Evolutionary conservation across 2,113 vertebrate species (phyloP), one percentile per base, ranked within the genome.

Genomic region (Corynorhinus townsendii): DNA sequence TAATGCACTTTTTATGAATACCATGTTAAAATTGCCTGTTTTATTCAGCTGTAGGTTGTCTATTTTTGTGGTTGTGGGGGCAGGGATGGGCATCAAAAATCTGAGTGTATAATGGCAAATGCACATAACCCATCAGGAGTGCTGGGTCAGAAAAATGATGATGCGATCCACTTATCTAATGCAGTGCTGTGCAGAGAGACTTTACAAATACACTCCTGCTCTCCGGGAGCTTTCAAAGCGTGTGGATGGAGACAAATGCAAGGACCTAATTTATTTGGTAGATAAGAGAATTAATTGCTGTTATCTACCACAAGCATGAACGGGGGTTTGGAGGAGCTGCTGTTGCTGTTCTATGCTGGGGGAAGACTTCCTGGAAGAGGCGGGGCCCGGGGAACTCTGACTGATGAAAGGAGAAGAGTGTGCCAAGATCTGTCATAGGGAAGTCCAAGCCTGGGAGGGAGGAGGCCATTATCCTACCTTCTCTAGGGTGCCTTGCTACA

Each of bases 321-420:
- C 1, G 38, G 22, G 24, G 15, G 11, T 17, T 20, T 0, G 12
- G 4, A 52, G 9, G 54, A 24, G 4, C 11, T 20, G 40, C 12
- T 4, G 0, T 0, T 68, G 69, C 35, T 52, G 22, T 16, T 75
- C 35, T 71, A 3, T 10, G 30, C 69, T 22, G 54, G 16, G 35
- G 52, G 80, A 86, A 66, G 95, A 75, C 87, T 86, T 90, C 84
- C 73, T 90, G 90, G 75, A 95, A 66, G 76, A 73, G 35, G 91
- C 1, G 10, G 56, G 75, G 54, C 11, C 75, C 28, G n/a, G 15
- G n/a, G 15, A 69, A 38, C 10, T 20, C 38, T 30, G 35, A 49
- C 62, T 38, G 52, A 85, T 45, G 30, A 19, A 26, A 47, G n/a
- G 0, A 40, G 59, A 75, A 26, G n/a, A 56, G 19, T 4, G 12